These are phyloP conservation scores for Drosophila barbarae DNA, from an alignment of 2,888 invertebrate genomes.

Conservation along the genomic window DNA sequence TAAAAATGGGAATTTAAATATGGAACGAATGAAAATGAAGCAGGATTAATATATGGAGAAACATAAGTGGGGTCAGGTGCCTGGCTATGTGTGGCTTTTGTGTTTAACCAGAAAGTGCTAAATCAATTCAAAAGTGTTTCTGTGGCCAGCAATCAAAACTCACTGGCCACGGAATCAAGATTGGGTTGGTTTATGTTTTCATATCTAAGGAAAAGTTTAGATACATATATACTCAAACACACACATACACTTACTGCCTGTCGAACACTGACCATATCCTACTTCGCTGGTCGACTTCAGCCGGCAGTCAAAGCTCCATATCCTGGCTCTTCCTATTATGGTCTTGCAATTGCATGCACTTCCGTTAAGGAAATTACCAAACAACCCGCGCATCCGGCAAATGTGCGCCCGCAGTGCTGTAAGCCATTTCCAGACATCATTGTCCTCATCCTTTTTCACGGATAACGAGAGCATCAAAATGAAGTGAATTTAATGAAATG, in stretches of 20 bases:
- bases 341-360: constrained; percentile 61
- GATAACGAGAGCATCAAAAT: constrained; percentile 47
- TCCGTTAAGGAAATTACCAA: constrained; percentile 72
- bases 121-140: constrained; percentile 59
- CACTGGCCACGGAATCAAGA: constrained; percentile 13
- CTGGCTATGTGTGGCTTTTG: constrained; percentile 24
- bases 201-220: constrained; percentile 52
- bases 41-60: not conserved
- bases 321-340: constrained; percentile 27
- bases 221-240: not conserved
- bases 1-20: constrained; percentile 28
- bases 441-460: constrained; percentile 37
- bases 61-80: not conserved
- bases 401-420: constrained; percentile 63
- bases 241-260: constrained; percentile 4
- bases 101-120: constrained; percentile 44
- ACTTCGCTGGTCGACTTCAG: not conserved
- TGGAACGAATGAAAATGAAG: not conserved
- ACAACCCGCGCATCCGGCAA: constrained; percentile 70
- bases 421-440: constrained; percentile 44
- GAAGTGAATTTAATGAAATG: constrained; percentile 66
- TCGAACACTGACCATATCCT: constrained; percentile 19
- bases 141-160: constrained; percentile 41
- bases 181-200: constrained; percentile 22
- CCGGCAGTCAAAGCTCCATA: constrained; percentile 21